Base-by-base conservation (phyloP, 2,797 vertebrate genomes). In the Melanogrammus aeglefinus region DNA sequence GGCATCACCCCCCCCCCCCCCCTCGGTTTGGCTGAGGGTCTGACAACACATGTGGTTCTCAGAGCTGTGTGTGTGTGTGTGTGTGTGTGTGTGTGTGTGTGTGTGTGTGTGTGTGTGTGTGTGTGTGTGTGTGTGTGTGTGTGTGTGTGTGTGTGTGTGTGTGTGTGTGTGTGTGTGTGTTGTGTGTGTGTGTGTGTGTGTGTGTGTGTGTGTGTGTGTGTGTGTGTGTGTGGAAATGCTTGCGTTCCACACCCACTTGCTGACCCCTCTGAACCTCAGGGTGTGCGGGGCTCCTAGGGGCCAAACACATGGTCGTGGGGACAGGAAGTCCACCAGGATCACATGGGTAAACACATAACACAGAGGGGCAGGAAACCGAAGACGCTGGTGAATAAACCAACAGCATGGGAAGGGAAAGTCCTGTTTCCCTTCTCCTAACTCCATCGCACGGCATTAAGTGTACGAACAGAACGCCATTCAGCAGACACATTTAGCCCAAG, bases 191-290 rank as follows among this genome's bases (percentile, higher is more conserved):
- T 70, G 79, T 36, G 47, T 73, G 83, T 94, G 91, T 31, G 29
- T 31, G 29, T 31, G 29, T 31, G 29, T 31, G 29, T 31, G 31
- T 31, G 31, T 31, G 31, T 31, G 31, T 31, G 31, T 31, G 31
- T 31, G 31, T 31, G 31, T 31, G 31, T 31, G 31, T 3, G 1
- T 31, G 89, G 92, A 94, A 94, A 91, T 82, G 74, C 81, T 86
- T 33, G 35, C 82, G 89, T 89, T 90, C 89, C 90, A 87, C 91
- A 91, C 88, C 89, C 90, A 90, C 87, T 88, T 90, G 90, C 79
- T 89, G 91, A 92, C 92, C 92, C 85, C 63, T 33, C 29, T 84
- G 88, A 93, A 88, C 91, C 84, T 29, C 44, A 16, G 8, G 5
- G 66, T 14, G 27, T 29, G 8, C 7, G 8, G 2, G 66, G 27